Evolutionary conservation across 2,113 vertebrate genomes (phyloP), one percentile per base, ranked within the genome.

Genomic region (Sturnira hondurensis): DNA sequence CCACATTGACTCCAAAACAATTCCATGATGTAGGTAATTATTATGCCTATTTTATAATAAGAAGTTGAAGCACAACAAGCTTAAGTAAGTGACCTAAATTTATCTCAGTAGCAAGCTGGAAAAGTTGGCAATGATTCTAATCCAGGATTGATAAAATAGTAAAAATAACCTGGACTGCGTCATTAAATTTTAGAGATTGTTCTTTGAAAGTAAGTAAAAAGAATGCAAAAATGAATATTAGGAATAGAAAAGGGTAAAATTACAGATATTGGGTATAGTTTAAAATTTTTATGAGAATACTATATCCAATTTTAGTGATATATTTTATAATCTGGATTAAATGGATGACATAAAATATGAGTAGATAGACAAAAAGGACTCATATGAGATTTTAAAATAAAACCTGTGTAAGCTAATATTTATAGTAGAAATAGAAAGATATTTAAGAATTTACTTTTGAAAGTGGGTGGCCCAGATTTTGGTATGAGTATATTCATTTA

Each of bases 181-280:
- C 33, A 43, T 71, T 76, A 76, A 38, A 82, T 71, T 86, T 45
- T 89, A 71, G 86, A 86, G 22, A 74, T 70, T 95, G 3, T 47
- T 47, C 33, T 81, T 92, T 89, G 78, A 85, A 97, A 93, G 28
- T 56, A 84, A 24, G 6, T 45, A 71, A 89, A 89, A 92, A 94
- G 70, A 95, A 95, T 80, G 31, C 3, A 65, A 82, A 91, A 89
- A 63, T 86, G 52, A 80, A 12, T 17, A 38, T 41, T 86, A 71
- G 24, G 19, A 58, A 86, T 70, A 89, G 36, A 88, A 78, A 80
- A 94, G 4, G 7, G 10, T 77, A 81, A 89, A 81, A 91, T 68
- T 93, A 76, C 0, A 77, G 31, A 65, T 26, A 85, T 41, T 11
- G 28, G 36, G 0, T 52, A 89, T 43, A 78, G 5, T 93, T 89